Conservation (phyloP, 2,797 vertebrate species). For the Pelodytes ibericus region DNA sequence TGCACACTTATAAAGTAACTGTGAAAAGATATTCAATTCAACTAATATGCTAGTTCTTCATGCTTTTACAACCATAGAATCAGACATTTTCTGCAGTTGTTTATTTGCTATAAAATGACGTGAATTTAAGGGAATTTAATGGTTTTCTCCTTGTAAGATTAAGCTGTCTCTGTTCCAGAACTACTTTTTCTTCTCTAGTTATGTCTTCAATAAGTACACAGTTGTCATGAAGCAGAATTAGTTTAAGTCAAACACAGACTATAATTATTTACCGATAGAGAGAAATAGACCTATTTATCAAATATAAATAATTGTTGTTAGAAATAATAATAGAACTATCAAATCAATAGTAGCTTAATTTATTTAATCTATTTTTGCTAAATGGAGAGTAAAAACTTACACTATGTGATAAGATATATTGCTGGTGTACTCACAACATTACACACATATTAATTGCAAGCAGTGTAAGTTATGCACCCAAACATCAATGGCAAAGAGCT, state of each 20-base stretch:
- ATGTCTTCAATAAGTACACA: conserved; percentile 9
- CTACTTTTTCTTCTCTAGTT: not conserved
- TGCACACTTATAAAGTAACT: conserved; percentile 18
- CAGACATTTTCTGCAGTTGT: conserved; percentile 26
- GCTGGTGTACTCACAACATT: too few relatives aligned
- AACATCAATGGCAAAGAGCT: too few relatives aligned
- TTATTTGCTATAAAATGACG: conserved; percentile 36
- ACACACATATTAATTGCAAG: too few relatives aligned
- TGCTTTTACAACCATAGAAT: conserved; percentile 19
- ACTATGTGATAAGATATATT: too few relatives aligned
- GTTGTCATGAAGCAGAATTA: not conserved
- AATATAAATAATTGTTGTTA: too few relatives aligned
- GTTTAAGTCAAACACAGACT: not conserved
- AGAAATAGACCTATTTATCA: not conserved
- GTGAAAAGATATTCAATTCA: conserved; percentile 14
- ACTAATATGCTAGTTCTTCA: conserved; percentile 10
- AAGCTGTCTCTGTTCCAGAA: not conserved
- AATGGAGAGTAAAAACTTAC: too few relatives aligned
- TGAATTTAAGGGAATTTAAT: conserved; percentile 11
- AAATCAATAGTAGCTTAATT: too few relatives aligned
- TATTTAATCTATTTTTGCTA: too few relatives aligned
- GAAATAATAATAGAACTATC: too few relatives aligned
- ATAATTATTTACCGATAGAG: not conserved
- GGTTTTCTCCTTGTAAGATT: conserved; percentile 3
- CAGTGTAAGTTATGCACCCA: too few relatives aligned